phyloP scores from a whole-genome alignment of 1,140 invertebrate genomes.

The Bombus difficillimus region DNA sequence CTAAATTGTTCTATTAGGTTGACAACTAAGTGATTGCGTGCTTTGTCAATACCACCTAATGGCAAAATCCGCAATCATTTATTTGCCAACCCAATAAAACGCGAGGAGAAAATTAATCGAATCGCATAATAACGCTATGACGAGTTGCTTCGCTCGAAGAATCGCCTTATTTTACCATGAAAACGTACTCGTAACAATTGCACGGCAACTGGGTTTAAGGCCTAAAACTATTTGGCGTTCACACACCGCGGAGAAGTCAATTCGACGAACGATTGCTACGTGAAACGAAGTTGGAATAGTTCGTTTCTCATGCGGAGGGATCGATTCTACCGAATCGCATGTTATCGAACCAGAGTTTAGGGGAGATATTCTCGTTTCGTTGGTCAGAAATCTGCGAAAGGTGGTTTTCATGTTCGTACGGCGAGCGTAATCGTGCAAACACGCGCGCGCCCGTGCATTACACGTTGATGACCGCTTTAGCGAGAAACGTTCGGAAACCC shows the following conservation, averaged over 20 bases:
- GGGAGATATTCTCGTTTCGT: constrained; percentile 11
- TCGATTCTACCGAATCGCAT: constrained; percentile 19
- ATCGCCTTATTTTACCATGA: too few species aligned
- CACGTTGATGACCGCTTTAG: constrained; percentile 30
- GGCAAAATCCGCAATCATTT: too few species aligned
- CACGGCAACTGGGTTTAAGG: too few species aligned
- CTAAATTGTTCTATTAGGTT: too few species aligned
- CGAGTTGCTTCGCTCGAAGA: not conserved
- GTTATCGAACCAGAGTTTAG: constrained; percentile 9
- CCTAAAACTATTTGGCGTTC: not conserved
- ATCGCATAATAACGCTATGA: not conserved
- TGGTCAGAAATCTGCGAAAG: not conserved
- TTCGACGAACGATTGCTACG: not conserved
- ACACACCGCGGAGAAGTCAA: not conserved
- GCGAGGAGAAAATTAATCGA: not conserved
- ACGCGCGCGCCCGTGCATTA: not conserved
- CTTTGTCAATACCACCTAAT: too few species aligned
- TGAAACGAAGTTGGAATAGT: not conserved
- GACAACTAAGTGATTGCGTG: too few species aligned
- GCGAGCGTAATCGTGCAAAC: not conserved
- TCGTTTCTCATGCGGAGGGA: not conserved
- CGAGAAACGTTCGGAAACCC: constrained; percentile 55
- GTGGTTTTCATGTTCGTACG: not conserved
- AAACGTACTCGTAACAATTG: not conserved
- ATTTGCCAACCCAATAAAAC: too few species aligned